phyloP scores from a whole-genome alignment of 1,140 invertebrate genomes.

The Orchestia grillus region DNA sequence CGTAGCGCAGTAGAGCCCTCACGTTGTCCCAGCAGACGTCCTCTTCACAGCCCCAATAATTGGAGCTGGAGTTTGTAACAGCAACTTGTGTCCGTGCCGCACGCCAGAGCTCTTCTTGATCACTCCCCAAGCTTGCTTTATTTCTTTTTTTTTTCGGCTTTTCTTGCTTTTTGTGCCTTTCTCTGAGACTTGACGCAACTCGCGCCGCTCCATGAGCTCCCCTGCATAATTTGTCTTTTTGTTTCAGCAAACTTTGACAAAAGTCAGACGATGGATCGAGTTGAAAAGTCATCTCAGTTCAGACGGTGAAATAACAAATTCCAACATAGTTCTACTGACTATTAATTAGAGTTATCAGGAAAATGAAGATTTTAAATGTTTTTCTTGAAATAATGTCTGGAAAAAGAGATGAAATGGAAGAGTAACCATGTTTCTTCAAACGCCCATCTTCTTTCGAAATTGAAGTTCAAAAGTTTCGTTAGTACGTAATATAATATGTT shows the following conservation, averaged over 20 bases:
- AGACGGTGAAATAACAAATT: neutral
- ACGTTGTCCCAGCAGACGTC: neutral
- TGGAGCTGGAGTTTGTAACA: neutral
- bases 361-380: neutral
- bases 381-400: neutral
- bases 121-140: neutral
- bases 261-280: neutral
- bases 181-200: neutral
- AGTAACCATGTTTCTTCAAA: neutral
- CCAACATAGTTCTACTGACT: neutral
- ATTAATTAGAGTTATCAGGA: neutral
- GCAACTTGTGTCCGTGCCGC: neutral
- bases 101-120: neutral
- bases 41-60: neutral
- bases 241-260: neutral
- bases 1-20: neutral
- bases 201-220: neutral
- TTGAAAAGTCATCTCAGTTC: neutral
- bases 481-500: neutral
- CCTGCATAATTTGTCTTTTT: neutral
- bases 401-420: neutral
- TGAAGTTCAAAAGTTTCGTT: neutral
- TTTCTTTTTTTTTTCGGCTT: neutral
- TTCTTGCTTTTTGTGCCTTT: neutral
- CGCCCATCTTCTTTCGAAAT: neutral